Base-by-base conservation (phyloP, 2,113 vertebrate genomes). In the Forbesichthys agassizii region DNA sequence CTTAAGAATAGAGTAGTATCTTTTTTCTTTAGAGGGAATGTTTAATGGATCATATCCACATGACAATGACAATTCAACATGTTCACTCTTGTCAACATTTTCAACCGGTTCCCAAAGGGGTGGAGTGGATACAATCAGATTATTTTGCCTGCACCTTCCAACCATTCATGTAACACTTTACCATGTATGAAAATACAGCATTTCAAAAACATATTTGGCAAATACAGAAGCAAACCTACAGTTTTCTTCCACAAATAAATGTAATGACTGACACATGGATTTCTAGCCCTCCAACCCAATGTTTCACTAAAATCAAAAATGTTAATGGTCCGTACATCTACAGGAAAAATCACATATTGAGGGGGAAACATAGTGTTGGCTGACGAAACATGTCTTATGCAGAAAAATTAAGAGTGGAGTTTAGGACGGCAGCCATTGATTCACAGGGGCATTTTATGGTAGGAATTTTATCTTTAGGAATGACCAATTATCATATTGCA, bases 41-140 rank as follows among this genome's bases (percentile, higher is more conserved):
- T 92, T 93, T 93, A 93, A 93, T 93, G 93, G 87, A 89, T 89
- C 88, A 88, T 86, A 90, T 93, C 88, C 87, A 92, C 89, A 89
- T 84, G 88, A 91, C 88, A 90, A 88, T 91, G 88, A 91, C 86
- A 84, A 78, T 90, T 89, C 80, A 78, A 86, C 86, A 89, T 79
- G 84, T 85, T 90, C 79, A 74, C 66, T 81, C 79, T 82, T 75
- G 80, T 88, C 77, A 81, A 80, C 71, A 73, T 81, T 84, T 75
- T 80, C 65, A 76, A 84, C 83, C 66, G 67, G 77, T 85, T 84
- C 85, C 86, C 80, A 76, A 74, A 85, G 82, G 20, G 60, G 71
- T 78, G 77, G 75, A 65, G 54, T 78, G 75, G 74, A 85, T 86
- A 82, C 65, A 56, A 74, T 81, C 82, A 65, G 76, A 71, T 85